Percentiles rank a stretch among this genome's conserved stretches.
Conservation (phyloP, 2,888 invertebrate genomes). For the Syrphus vitripennis region DNA sequence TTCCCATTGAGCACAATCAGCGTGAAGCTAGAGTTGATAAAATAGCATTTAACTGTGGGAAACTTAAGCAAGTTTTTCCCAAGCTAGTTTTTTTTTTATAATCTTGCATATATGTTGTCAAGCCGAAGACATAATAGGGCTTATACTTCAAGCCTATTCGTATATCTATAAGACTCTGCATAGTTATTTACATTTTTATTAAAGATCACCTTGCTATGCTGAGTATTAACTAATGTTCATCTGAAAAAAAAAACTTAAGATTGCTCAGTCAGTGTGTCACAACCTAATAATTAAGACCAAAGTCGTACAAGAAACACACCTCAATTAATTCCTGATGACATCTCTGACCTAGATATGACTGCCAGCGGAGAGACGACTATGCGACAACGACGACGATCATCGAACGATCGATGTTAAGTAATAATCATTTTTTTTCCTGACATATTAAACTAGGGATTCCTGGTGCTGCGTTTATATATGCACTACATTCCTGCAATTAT, state of each 20-base stretch:
- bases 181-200: constrained; percentile 55
- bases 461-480: neutral
- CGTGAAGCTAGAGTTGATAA: neutral
- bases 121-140: neutral
- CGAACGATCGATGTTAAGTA: constrained; percentile 34
- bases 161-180: neutral
- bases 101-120: constrained; percentile 8
- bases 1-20: constrained; percentile 38
- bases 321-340: constrained; percentile 58
- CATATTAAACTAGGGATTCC: constrained; percentile 27
- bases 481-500: constrained; percentile 35
- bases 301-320: constrained; percentile 28
- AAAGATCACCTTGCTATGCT: constrained; percentile 36
- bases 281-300: constrained; percentile 56
- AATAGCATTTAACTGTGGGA: constrained; percentile 54
- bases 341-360: constrained; percentile 46
- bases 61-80: constrained; percentile 57
- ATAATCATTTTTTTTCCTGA: constrained; percentile 20
- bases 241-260: neutral
- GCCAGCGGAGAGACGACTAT: neutral
- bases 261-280: constrained; percentile 43
- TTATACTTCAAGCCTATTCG: neutral
- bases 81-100: constrained; percentile 4
- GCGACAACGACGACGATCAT: neutral
- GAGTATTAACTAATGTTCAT: constrained; percentile 48